Base-by-base conservation (phyloP, 2,113 vertebrate genomes). In the Thalassoma bifasciatum region DNA sequence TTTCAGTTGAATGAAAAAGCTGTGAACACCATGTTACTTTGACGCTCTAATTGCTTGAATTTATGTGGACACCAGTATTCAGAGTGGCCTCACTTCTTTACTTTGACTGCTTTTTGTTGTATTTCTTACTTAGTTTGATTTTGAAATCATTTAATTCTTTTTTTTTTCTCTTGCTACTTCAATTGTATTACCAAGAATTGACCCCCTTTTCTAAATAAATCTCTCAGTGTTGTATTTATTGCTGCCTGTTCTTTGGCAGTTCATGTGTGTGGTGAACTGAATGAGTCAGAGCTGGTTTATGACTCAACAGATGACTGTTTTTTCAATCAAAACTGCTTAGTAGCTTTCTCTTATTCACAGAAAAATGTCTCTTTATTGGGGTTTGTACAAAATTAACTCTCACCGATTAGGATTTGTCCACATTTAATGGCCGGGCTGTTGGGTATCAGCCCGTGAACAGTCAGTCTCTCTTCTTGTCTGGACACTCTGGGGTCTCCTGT, bases 381-480 rank as follows among this genome's bases (percentile, higher is more conserved):
- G 34, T 23, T 30, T 30, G 6, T 30, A 4, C 30, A 30, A 30
- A 30, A 30, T 30, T 2, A 11, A 51, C 47, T 92, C 96, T 97
- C 86, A 99, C 98, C 98, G 0, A 98, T 97, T 1, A 97, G 66
- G 37, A 99, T 94, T 47, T 96, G 95, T 12, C 95, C 95, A 1
- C 95, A 95, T 87, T 95, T 97, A 82, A 95, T 90, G 42, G 97
- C 97, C 10, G 96, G 92, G 46, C 96, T 95, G n/a, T 95, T 95
- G 26, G 96, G 96, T 42, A 95, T 88, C 70, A 99, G 92, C 24
- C 96, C 96, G 19, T 97, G 95, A 5, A 99, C 95, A 16, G 94
- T 93, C 58, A 99, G 92, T 81, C 91, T 94, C 67, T 96, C 95
- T 58, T 94, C 94, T 79, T 68, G 86, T 52, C 17, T 47, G 42